A percentile compares a stretch with the other conserved stretches of the same genome.
Conservation (phyloP, 1,140 invertebrate species). For the Camponotus pennsylvanicus region DNA sequence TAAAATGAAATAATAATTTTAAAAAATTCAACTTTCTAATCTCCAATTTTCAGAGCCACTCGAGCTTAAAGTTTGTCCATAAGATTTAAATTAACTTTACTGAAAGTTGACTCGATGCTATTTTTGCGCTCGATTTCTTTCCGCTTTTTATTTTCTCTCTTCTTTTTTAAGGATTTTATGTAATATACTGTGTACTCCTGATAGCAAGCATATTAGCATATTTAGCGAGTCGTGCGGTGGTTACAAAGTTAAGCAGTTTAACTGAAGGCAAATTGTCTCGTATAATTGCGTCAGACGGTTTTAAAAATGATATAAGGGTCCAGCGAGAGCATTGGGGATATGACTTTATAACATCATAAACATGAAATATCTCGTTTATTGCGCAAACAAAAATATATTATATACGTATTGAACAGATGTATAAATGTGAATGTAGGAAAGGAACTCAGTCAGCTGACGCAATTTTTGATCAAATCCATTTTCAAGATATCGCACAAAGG, state of each 20-base stretch:
- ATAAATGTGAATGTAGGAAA: not conserved
- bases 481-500: not conserved
- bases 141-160: not conserved
- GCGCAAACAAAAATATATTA: not conserved
- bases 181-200: not conserved
- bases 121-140: too few relatives aligned
- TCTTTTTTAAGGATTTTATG: not conserved
- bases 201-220: conserved; percentile 71
- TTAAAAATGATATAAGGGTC: too few relatives aligned
- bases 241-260: conserved; percentile 50
- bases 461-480: not conserved
- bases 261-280: conserved; percentile 35
- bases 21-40: not conserved
- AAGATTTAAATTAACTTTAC: not conserved
- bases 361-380: conserved; percentile 16
- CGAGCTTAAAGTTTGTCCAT: not conserved
- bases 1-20: too few relatives aligned
- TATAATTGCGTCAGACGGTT: conserved; percentile 26
- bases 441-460: not conserved
- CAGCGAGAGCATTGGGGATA: too few relatives aligned
- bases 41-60: not conserved
- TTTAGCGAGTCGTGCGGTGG: conserved; percentile 55
- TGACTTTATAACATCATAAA: not conserved
- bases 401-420: not conserved
- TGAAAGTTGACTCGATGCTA: not conserved